Conservation (phyloP, 2,113 vertebrate genomes). For the Melanotaenia duboulayi region DNA sequence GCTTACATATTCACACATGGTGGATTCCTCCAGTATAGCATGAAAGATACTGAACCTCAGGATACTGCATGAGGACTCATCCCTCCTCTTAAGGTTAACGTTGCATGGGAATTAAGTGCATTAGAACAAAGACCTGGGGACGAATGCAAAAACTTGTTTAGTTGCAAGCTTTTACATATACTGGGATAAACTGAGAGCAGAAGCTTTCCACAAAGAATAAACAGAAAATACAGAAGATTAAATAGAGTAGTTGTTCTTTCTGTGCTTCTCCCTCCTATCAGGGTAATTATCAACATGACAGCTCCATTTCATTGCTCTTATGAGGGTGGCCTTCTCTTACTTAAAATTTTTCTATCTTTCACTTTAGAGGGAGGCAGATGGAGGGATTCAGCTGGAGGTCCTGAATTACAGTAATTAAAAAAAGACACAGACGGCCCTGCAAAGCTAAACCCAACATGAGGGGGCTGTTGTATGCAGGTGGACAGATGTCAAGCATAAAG, state of each 20-base stretch:
- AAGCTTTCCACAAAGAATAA: not conserved
- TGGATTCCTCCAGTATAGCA: slow-evolving; percentile 4
- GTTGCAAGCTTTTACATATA: not conserved
- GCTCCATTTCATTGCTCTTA: slow-evolving; percentile 14
- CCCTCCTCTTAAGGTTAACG: slow-evolving; percentile 8
- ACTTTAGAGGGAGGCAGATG: slow-evolving; percentile 62
- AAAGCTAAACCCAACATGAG: slow-evolving; percentile 19
- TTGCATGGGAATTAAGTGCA: slow-evolving; percentile 29
- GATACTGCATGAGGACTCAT: slow-evolving; percentile 23
- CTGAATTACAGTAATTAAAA: slow-evolving; percentile 66
- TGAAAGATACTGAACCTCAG: slow-evolving; percentile 30
- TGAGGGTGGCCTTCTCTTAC: not conserved
- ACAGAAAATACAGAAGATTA: slow-evolving; percentile 9
- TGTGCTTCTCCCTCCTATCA: not conserved
- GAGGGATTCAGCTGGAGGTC: slow-evolving; percentile 49
- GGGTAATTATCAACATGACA: slow-evolving; percentile 6
- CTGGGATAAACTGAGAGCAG: slow-evolving; percentile 8
- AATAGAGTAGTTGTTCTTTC: not conserved
- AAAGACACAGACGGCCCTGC: slow-evolving; percentile 44
- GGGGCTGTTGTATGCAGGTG: slow-evolving; percentile 13
- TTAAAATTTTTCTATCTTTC: slow-evolving; percentile 34
- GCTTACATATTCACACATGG: slow-evolving; percentile 18
- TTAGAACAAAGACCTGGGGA: slow-evolving; percentile 37
- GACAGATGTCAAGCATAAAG: not conserved
- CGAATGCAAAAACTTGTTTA: slow-evolving; percentile 22